Conservation (phyloP, 2,797 vertebrate genomes). For the Malacoraja senta region DNA sequence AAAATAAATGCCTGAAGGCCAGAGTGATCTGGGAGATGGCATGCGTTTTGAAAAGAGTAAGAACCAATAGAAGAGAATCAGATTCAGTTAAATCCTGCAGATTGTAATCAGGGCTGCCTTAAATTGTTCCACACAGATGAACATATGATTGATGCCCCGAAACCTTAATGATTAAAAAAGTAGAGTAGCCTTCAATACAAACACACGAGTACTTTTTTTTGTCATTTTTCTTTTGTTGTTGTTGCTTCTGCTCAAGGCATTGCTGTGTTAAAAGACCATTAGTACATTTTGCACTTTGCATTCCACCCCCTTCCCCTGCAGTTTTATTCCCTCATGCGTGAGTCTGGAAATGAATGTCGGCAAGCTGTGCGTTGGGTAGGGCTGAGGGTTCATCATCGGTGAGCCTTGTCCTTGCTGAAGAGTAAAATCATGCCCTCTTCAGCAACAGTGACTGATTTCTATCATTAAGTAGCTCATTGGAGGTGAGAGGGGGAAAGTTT, state of each 20-base stretch:
- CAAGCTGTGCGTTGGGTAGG: not conserved
- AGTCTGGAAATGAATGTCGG: not conserved
- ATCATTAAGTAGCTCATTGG: no score
- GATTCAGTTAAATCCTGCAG: not conserved
- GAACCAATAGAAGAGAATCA: not conserved
- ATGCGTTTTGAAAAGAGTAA: not conserved
- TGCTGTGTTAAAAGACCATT: not conserved
- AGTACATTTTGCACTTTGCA: not conserved
- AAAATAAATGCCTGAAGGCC: not conserved
- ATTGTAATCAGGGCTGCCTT: not conserved
- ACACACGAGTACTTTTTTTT: not conserved
- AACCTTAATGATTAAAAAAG: not conserved
- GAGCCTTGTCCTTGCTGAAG: not conserved
- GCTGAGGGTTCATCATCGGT: not conserved
- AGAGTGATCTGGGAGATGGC: not conserved
- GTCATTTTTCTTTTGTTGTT: not conserved
- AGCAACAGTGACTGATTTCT: not conserved
- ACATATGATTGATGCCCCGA: not conserved
- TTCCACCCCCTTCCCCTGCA: no score
- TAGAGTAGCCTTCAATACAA: not conserved
- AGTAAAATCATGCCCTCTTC: not conserved
- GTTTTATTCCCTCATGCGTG: not conserved
- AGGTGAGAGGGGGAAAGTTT: no score
- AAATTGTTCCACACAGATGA: not conserved
- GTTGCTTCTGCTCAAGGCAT: not conserved